A percentile compares a stretch with the other conserved stretches of the same genome.
Conservation (phyloP, 2,888 invertebrate species). For the Xestia sexstrigata region DNA sequence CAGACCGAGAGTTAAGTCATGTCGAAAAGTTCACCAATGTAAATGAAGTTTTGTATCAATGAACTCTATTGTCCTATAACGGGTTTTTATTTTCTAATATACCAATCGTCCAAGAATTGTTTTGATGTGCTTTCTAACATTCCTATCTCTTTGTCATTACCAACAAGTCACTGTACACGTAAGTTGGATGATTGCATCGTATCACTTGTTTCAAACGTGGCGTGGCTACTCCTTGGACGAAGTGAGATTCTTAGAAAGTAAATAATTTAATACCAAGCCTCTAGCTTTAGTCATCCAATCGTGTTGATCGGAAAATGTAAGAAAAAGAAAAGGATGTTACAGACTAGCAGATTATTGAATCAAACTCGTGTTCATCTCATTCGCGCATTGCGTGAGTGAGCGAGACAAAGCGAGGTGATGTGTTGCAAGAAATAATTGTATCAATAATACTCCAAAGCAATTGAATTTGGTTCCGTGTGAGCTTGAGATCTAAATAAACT, state of each 20-base stretch:
- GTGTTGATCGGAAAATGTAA: constrained; percentile 67
- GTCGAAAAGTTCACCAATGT: constrained; percentile 63
- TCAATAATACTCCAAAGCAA: constrained; percentile 66
- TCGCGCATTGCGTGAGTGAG: constrained; percentile 67
- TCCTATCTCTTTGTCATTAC: constrained; percentile 49
- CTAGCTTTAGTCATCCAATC: constrained; percentile 67
- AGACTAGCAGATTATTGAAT: constrained; percentile 76
- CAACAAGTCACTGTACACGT: constrained; percentile 44
- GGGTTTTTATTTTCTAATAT: constrained; percentile 51
- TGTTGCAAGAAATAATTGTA: constrained; percentile 65
- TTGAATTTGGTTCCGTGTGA: constrained; percentile 62
- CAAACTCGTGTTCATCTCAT: constrained; percentile 65
- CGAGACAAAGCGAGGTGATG: constrained; percentile 63
- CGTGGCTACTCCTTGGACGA: constrained; percentile 74
- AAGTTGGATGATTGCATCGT: constrained; percentile 56
- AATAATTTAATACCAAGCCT: constrained; percentile 80
- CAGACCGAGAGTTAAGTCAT: constrained; percentile 50
- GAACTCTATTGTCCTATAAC: constrained; percentile 53
- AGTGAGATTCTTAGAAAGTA: constrained; percentile 82
- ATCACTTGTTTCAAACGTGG: constrained; percentile 69
- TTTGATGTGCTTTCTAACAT: constrained; percentile 51
- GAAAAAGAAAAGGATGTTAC: constrained; percentile 69
- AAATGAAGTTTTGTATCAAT: constrained; percentile 65
- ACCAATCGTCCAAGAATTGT: constrained; percentile 69
- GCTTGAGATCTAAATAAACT: constrained; percentile 66